Evolutionary conservation across 1,140 invertebrate species (phyloP), one percentile per base, ranked within the genome.

Genomic region (Conus betulinus): DNA sequence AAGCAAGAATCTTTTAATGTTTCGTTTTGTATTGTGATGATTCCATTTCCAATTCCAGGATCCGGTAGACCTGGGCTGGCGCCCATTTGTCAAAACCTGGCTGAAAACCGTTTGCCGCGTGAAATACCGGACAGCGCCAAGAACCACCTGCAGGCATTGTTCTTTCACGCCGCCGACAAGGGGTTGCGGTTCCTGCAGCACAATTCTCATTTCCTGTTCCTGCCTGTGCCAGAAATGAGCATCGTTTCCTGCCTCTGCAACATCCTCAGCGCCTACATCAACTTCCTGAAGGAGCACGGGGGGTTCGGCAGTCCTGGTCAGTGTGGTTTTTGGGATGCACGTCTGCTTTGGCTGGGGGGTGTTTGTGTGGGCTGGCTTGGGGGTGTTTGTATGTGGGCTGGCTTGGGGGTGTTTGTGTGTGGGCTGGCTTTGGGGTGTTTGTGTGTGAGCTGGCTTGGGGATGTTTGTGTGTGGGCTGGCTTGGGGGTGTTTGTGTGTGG

Each of bases 121-220:
- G 93, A 93, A 11, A 89, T 95, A 86, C 95, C 95, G 11, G 93
- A 95, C 23, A 92, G 92, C 90, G 95, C 92, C 52, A 92, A 92
- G 76, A 93, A 95, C 5, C 96, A 96, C 67, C 93, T 97, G 3
- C 92, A 96, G 39, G 92, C 95, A 1, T 92, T 97, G 7, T 97
- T 98, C 92, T 94, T 96, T 2, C 95, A 93, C 74, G 96, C 96
- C 85, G 95, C 97, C 3, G 96, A 97, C 92, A 96, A 91, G 96
- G 96, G 74, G 94, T 97, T 81, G 89, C 94, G 52, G 96, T 97
- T 95, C 91, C 87, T 93, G 51, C 86, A 89, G 13, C 92, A 93
- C 74, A 87, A 93, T 84, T 79, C 88, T 6, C 90, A 92, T 84
- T 91, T 92, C 82, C 94, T 93, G 63, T 90, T 91, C 83, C 89